Evolutionary conservation across 2,113 vertebrate species (phyloP), one percentile per base, ranked within the genome.

Genomic region (Pollachius pollachius): DNA sequence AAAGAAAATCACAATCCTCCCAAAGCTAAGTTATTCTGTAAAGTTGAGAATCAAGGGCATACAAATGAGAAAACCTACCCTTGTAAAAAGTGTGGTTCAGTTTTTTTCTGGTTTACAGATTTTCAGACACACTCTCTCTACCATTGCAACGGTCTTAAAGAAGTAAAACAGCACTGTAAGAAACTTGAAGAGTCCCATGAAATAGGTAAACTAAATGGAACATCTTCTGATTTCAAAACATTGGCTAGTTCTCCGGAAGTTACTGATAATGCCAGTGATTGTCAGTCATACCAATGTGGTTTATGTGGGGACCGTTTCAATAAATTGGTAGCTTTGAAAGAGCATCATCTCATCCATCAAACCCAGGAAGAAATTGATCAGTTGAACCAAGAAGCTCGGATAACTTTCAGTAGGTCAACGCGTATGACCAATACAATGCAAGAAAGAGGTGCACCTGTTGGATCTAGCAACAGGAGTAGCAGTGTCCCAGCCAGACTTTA

Each of bases 61-160:
- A 90, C 86, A 52, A 86, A 75, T 12, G 87, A 90, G 15, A 91
- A 87, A 84, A 82, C 80, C 3, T 93, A 92, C 67, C 60, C 84
- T 34, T 93, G 92, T 76, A 91, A 85, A 73, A 87, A 90, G 56
- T 93, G 92, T 68, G 89, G 87, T 65, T 76, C 91, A 18, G 80
- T 70, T 56, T 93, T 93, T 76, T 92, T 93, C 77, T 93, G 92
- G 92, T 81, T 93, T 56, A 91, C 92, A 68, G 92, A 93, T 83
- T 89, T 91, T 72, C 92, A 93, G 70, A 85, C 81, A 25, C 92
- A 93, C 77, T 82, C 90, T 56, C 65, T 88, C n/a, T 85, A 90
- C 75, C 89, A 91, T 72, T 91, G 90, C 74, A 87, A 86, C 69
- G 89, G 89, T 30, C 85, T 84, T 77, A 78, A 77, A 16, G 76